These are phyloP conservation scores for Fratercula arctica DNA, from an alignment of 2,797 vertebrate genomes.

Conservation along the genomic window DNA sequence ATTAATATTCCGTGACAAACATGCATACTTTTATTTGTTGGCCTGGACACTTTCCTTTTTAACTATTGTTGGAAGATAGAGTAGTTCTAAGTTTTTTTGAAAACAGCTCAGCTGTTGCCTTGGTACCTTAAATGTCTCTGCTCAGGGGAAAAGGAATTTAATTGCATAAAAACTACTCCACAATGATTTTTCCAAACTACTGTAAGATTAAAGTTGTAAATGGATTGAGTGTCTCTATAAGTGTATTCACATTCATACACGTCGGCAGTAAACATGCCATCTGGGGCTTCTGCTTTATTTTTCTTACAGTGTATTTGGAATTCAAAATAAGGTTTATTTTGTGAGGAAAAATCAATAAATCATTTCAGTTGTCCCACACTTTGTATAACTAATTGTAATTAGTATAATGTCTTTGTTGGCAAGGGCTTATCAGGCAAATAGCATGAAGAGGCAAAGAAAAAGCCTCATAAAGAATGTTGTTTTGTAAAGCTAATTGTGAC, in stretches of 20 bases:
- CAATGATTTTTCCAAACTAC: not conserved
- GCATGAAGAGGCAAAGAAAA: slow-evolving; percentile 49
- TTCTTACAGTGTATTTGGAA: slow-evolving; percentile 61
- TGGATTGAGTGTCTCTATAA: not conserved
- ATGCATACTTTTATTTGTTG: not conserved
- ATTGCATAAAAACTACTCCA: not conserved
- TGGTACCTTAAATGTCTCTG: not conserved
- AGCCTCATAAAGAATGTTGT: slow-evolving; percentile 43
- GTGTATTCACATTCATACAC: not conserved
- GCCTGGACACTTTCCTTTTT: not conserved
- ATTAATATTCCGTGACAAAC: not conserved
- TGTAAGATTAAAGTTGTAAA: slow-evolving; percentile 29
- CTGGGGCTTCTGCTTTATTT: slow-evolving; percentile 44
- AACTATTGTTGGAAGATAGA: not conserved
- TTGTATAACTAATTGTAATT: slow-evolving; percentile 74
- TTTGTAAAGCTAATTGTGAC: slow-evolving; percentile 65
- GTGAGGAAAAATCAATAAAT: slow-evolving; percentile 70
- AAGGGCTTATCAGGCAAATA: slow-evolving; percentile 66
- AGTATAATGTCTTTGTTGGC: slow-evolving; percentile 71
- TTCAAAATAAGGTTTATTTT: slow-evolving; percentile 66
- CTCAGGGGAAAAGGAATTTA: slow-evolving; percentile 13
- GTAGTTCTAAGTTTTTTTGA: not conserved
- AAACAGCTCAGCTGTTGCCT: not conserved
- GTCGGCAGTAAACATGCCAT: slow-evolving; percentile 16
- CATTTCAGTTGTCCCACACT: slow-evolving; percentile 66